Evolutionary conservation across 2,888 invertebrate genomes (phyloP).

Genomic region (Odontocerum albicorne): DNA sequence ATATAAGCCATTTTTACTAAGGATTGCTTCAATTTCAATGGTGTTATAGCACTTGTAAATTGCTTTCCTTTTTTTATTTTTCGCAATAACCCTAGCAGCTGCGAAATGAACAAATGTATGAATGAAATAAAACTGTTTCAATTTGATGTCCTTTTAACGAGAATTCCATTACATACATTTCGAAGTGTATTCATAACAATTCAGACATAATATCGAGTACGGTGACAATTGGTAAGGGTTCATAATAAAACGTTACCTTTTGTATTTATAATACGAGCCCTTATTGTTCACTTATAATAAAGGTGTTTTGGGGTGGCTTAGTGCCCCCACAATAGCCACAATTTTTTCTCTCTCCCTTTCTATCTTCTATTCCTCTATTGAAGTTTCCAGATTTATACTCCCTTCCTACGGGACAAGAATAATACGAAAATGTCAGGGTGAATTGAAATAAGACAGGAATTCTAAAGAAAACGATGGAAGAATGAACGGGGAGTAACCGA

Average conservation of each 20-base stretch:
- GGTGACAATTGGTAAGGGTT: constrained; percentile 29
- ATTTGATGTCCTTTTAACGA: constrained; percentile 30
- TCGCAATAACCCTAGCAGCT: background rate
- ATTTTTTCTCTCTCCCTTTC: constrained; percentile 11
- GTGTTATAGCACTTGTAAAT: too few species aligned
- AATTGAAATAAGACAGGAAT: constrained; percentile 22
- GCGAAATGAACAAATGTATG: background rate
- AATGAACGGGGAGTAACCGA: constrained; percentile 12
- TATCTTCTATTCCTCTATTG: too few species aligned
- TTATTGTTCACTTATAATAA: constrained; percentile 30
- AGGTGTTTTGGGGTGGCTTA: constrained; percentile 35
- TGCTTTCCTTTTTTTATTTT: too few species aligned
- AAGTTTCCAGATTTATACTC: constrained; percentile 4
- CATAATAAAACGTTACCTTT: constrained; percentile 28
- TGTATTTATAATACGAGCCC: constrained; percentile 8
- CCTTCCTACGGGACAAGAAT: constrained; percentile 7
- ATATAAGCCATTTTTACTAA: too few species aligned
- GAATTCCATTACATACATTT: constrained; percentile 14
- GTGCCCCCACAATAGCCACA: constrained; percentile 23
- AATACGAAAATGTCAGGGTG: constrained; percentile 18
- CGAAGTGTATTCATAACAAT: constrained; percentile 29
- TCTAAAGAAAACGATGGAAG: constrained; percentile 11
- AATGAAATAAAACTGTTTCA: background rate
- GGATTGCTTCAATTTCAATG: too few species aligned
- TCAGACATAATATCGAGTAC: constrained; percentile 19